Base-by-base conservation (phyloP, 1,140 invertebrate species). In the Apis laboriosa region DNA sequence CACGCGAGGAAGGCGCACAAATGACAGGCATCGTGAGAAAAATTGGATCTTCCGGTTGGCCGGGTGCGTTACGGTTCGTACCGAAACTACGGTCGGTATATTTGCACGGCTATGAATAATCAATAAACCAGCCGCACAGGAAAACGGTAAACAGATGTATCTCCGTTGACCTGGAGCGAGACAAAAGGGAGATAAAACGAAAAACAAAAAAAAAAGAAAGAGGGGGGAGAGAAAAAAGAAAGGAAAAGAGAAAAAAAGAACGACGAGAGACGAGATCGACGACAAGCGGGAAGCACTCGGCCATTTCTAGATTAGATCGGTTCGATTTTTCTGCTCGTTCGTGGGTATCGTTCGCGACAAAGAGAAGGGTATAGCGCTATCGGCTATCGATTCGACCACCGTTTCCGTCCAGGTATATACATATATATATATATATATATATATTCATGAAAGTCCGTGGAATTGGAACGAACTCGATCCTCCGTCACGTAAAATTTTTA, bases 41-140 rank as follows among this genome's bases (percentile, higher is more conserved):
- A 87, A 87, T 87, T 86, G 86, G 67, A 86, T 84, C 86, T 87
- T 86, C 86, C 72, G 80, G 80, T 73, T 51, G 86, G 61, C 53
- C 83, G 60, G 63, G 61, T 8, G 55, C 34, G 55, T 77, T 67
- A 80, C 55, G 56, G 34, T 68, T 72, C 60, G 49, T 82, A 63
- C 51, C 53, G 66, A 24, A 72, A 72, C 67, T 56, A 71, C 43
- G 68, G 68, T 19, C 56, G 67, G 56, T 72, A n/a, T 71, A 72
- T 60, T 64, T 60, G 78, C 56, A 55, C 80, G 34, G 28, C 63
- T 73, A 86, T 68, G 80, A 82, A 82, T 70, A 83, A 84, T 85
- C 78, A 58, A 85, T 81, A 72, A 75, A 56, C 49, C 24, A 56
- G 19, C 67, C 51, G 72, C 55, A n/a, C 63, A 63, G 74, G 43